Evolutionary conservation across 2,797 vertebrate genomes (phyloP).

Genomic region (Cirrhinus mrigala): DNA sequence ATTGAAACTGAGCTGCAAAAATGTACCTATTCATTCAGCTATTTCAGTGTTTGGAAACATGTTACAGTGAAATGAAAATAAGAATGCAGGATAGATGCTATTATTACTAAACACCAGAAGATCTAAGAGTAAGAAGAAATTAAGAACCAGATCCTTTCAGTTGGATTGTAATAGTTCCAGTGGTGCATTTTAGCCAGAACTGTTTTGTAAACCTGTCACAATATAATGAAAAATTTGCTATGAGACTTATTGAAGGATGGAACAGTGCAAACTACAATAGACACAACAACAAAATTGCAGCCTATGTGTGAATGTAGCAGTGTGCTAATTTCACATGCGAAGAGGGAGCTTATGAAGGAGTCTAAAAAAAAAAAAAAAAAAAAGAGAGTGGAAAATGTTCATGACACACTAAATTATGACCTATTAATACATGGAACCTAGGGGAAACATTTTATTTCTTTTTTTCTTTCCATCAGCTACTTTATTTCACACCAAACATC

Average conservation of each 20-base stretch:
- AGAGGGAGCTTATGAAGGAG: no score
- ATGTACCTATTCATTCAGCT: not conserved
- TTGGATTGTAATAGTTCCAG: not conserved
- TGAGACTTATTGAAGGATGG: not conserved
- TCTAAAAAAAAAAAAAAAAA: no score
- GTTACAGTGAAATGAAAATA: not conserved
- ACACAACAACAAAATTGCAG: not conserved
- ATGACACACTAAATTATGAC: not conserved
- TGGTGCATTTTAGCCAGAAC: not conserved
- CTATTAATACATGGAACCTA: not conserved
- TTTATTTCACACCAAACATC: not conserved
- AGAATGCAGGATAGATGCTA: not conserved
- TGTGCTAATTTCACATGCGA: no score
- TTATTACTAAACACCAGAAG: not conserved
- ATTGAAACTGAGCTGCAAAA: not conserved
- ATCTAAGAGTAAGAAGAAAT: not conserved
- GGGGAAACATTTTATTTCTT: not conserved
- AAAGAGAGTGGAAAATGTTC: not conserved
- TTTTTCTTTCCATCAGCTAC: not conserved
- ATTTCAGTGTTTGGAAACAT: not conserved
- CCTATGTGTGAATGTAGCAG: not conserved
- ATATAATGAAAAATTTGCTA: not conserved
- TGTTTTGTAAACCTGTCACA: not conserved
- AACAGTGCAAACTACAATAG: not conserved
- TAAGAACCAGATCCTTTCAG: not conserved